Conservation (phyloP, 2,888 invertebrate genomes). For the Antheraea yamamai region DNA sequence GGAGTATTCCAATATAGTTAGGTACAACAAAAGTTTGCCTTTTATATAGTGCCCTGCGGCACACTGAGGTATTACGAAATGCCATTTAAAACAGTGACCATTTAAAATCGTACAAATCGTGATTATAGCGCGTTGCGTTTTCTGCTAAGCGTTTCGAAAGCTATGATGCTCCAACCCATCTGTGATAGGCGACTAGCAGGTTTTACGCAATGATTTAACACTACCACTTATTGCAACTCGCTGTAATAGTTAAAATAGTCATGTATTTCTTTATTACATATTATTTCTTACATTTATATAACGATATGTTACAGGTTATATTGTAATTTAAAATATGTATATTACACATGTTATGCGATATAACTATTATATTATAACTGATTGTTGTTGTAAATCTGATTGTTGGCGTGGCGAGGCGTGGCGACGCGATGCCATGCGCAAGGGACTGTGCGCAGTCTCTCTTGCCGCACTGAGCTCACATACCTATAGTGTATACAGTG, state of each 20-base stretch:
- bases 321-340: neutral
- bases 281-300: neutral
- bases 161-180: slow-evolving; percentile 18
- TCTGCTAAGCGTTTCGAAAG: slow-evolving; percentile 23
- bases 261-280: neutral
- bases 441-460: no score
- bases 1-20: slow-evolving; percentile 4
- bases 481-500: no score
- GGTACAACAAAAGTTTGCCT: neutral
- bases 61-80: slow-evolving; percentile 19
- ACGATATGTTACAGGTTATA: neutral
- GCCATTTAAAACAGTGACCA: slow-evolving; percentile 22
- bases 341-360: neutral
- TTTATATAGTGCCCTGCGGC: slow-evolving; percentile 5
- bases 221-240: neutral
- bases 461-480: no score
- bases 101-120: slow-evolving; percentile 27
- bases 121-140: slow-evolving; percentile 24
- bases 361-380: no score
- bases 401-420: no score
- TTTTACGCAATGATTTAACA: slow-evolving; percentile 1
- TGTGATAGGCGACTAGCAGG: slow-evolving; percentile 9
- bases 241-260: neutral
- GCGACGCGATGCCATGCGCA: no score
- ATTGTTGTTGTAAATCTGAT: no score